These are phyloP conservation scores for Laothoe populi DNA, from an alignment of 2,888 invertebrate species.

Conservation along the genomic window DNA sequence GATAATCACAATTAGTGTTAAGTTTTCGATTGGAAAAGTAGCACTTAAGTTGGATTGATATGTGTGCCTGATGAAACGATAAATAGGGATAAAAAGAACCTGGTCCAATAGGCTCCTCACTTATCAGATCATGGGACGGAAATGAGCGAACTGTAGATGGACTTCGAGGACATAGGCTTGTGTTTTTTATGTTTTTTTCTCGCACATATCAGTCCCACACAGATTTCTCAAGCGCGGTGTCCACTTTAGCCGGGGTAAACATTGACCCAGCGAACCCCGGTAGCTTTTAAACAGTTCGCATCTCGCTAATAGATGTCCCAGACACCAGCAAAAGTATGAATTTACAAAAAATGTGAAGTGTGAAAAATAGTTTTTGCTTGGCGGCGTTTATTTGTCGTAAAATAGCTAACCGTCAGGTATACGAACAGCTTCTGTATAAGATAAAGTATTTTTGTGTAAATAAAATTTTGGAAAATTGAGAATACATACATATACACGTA, in stretches of 20 bases:
- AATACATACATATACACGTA: too few relatives aligned
- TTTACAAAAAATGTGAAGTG: conserved; percentile 20
- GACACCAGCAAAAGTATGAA: conserved; percentile 33
- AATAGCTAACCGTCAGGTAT: neutral
- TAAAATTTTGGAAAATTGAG: too few relatives aligned
- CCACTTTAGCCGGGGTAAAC: conserved; percentile 51
- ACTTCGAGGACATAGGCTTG: too few relatives aligned
- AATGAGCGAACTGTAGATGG: too few relatives aligned
- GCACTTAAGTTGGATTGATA: too few relatives aligned
- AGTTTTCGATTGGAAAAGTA: too few relatives aligned
- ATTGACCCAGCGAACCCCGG: conserved; percentile 78
- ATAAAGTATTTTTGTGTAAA: neutral
- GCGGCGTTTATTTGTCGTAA: neutral
- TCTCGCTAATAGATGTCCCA: conserved; percentile 78
- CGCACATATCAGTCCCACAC: conserved; percentile 23
- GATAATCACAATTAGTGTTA: too few relatives aligned
- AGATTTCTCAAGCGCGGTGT: conserved; percentile 16
- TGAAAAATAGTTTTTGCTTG: conserved; percentile 24
- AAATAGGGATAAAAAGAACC: too few relatives aligned
- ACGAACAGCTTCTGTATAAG: conserved; percentile 3
- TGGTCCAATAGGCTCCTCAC: too few relatives aligned
- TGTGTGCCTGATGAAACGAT: too few relatives aligned
- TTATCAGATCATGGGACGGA: too few relatives aligned
- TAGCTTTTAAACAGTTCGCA: conserved; percentile 80
- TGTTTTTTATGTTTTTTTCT: conserved; percentile 12